Conservation (phyloP, 2,888 invertebrate species). For the Sclerodermus sp. region DNA sequence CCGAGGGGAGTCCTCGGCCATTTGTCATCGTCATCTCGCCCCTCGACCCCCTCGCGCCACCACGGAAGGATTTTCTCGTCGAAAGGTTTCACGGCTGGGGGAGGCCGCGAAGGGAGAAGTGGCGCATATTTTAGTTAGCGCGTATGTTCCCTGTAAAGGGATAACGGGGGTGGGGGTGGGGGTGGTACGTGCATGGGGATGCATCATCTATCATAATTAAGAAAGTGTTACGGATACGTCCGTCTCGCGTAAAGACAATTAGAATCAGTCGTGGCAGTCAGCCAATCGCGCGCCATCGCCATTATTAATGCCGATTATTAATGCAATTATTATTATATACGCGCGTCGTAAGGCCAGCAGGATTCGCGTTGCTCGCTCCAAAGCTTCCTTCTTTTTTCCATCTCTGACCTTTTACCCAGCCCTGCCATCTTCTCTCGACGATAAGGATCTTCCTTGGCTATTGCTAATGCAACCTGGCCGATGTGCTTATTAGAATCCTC, state of each 20-base stretch:
- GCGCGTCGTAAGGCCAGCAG: slow-evolving; percentile 7
- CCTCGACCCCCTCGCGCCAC: too few species aligned
- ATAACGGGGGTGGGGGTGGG: too few species aligned
- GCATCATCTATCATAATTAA: slow-evolving; percentile 32
- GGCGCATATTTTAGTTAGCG: slow-evolving; percentile 5
- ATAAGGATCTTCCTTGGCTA: too few species aligned
- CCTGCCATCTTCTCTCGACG: too few species aligned
- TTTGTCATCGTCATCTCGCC: slow-evolving; percentile 22
- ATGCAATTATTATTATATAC: slow-evolving; percentile 27
- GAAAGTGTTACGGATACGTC: slow-evolving; percentile 21
- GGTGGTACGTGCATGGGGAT: too few species aligned
- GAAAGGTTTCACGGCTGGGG: slow-evolving; percentile 16
- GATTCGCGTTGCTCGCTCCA: background rate
- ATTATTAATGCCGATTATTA: slow-evolving; percentile 21
- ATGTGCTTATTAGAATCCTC: too few species aligned
- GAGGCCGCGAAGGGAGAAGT: background rate
- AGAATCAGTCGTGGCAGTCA: slow-evolving; percentile 22
- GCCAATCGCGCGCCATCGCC: background rate
- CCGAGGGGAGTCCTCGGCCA: slow-evolving; percentile 16
- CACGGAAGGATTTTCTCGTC: slow-evolving; percentile 22
- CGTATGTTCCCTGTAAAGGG: too few species aligned
- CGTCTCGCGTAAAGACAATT: slow-evolving; percentile 29
- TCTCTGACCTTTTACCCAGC: too few species aligned
- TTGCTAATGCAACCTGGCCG: too few species aligned
- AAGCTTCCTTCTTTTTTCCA: background rate